phyloP scores from a whole-genome alignment of 2,113 vertebrate species.

The Notechis scutatus region DNA sequence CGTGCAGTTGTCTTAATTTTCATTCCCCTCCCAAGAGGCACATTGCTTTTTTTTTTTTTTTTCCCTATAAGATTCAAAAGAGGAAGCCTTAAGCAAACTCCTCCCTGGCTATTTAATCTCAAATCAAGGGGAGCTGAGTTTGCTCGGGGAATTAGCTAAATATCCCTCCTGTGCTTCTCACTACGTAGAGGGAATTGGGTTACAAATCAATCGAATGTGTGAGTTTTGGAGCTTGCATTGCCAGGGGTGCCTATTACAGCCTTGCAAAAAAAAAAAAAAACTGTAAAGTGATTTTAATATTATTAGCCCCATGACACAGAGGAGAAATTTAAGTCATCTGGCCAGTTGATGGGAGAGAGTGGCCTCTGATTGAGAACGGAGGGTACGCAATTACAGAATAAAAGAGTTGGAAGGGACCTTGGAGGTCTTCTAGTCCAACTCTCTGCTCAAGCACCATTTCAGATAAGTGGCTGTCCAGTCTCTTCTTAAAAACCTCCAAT shows the following conservation, averaged over 20 bases:
- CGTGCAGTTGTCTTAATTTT: neutral
- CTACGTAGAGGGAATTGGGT: neutral
- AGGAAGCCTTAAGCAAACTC: neutral
- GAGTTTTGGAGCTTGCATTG: neutral
- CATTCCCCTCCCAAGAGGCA: neutral
- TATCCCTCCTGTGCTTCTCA: neutral
- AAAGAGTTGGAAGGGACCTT: neutral
- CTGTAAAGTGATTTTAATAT: neutral
- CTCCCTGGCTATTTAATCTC: neutral
- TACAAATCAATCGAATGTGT: neutral
- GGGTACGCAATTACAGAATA: neutral
- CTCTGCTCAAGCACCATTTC: no score
- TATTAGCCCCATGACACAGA: neutral
- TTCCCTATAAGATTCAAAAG: neutral
- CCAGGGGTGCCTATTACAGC: neutral
- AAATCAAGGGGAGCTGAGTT: neutral
- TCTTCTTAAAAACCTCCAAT: no score
- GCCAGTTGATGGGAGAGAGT: neutral
- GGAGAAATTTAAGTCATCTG: neutral
- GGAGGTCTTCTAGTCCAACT: no score
- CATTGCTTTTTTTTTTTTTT: neutral
- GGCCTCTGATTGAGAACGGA: neutral
- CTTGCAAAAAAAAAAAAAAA: neutral
- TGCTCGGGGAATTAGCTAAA: neutral
- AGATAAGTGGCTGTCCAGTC: no score